These are phyloP conservation scores for Zaprionus obscuricornis DNA, from an alignment of 2,888 invertebrate species.

Conservation along the genomic window DNA sequence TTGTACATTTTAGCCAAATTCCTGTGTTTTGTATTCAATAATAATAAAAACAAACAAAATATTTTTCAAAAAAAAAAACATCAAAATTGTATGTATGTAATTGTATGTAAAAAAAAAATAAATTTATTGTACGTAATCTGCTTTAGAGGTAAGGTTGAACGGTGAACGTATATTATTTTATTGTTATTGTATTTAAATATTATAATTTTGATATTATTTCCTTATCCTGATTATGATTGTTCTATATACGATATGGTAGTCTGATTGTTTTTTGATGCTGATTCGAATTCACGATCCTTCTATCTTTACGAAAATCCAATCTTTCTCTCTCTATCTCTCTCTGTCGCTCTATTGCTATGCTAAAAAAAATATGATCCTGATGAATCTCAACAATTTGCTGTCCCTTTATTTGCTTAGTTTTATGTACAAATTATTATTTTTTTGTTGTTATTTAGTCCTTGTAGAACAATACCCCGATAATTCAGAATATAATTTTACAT, in stretches of 20 bases:
- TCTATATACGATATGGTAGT: no score
- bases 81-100: constrained; percentile 50
- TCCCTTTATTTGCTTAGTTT: constrained; percentile 30
- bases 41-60: constrained; percentile 47
- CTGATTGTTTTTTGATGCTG: constrained; percentile 35
- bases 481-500: neutral
- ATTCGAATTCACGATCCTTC: constrained; percentile 38
- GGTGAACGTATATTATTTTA: constrained; percentile 32
- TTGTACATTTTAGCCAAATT: constrained; percentile 76
- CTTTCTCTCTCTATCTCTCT: constrained; percentile 18
- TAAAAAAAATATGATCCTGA: neutral
- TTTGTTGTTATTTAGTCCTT: neutral
- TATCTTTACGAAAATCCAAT: no score
- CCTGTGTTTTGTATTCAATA: constrained; percentile 70
- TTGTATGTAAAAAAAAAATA: constrained; percentile 39
- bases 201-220: no score
- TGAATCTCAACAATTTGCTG: constrained; percentile 22
- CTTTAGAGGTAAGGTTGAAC: constrained; percentile 55
- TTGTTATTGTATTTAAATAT: no score
- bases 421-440: neutral
- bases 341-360: constrained; percentile 24
- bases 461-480: neutral
- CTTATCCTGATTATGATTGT: constrained; percentile 42
- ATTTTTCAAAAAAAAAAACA: constrained; percentile 53
- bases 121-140: constrained; percentile 45